phyloP scores from a whole-genome alignment of 1,140 invertebrate genomes.

The Lordiphosa collinella region DNA sequence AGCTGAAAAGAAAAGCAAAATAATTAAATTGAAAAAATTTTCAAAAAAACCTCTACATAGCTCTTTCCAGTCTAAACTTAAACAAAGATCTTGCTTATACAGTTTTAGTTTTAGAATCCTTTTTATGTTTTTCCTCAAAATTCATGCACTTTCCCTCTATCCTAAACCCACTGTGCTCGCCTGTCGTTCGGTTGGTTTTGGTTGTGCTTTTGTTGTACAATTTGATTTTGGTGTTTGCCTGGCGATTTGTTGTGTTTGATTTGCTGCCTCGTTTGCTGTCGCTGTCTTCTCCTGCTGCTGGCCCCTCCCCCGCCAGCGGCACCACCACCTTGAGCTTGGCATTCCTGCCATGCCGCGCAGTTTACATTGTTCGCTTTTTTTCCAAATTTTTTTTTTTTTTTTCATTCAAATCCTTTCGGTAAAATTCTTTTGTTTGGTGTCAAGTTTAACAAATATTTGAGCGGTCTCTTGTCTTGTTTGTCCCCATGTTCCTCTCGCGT shows the following conservation, averaged over 20 bases:
- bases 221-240: conserved; percentile 69
- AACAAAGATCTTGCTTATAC: too few species aligned
- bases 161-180: conserved; percentile 12
- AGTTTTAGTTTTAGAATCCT: too few species aligned
- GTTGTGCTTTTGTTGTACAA: conserved; percentile 58
- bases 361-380: conserved; percentile 64
- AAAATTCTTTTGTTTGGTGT: conserved; percentile 79
- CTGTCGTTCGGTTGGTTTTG: not conserved
- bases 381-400: conserved; percentile 35
- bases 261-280: conserved; percentile 38
- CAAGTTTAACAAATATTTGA: conserved; percentile 79
- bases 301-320: not conserved
- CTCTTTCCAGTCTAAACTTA: too few species aligned
- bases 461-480: conserved; percentile 68
- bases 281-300: conserved; percentile 14
- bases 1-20: too few species aligned
- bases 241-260: conserved; percentile 74
- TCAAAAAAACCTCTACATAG: too few species aligned
- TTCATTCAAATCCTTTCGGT: conserved; percentile 75
- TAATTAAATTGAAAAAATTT: too few species aligned
- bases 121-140: too few species aligned
- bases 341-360: conserved; percentile 57
- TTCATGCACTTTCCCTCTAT: not conserved
- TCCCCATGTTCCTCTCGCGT: conserved; percentile 49
- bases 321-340: not conserved